Evolutionary conservation across 2,888 invertebrate species (phyloP).

Genomic region (Clanis bilineata): DNA sequence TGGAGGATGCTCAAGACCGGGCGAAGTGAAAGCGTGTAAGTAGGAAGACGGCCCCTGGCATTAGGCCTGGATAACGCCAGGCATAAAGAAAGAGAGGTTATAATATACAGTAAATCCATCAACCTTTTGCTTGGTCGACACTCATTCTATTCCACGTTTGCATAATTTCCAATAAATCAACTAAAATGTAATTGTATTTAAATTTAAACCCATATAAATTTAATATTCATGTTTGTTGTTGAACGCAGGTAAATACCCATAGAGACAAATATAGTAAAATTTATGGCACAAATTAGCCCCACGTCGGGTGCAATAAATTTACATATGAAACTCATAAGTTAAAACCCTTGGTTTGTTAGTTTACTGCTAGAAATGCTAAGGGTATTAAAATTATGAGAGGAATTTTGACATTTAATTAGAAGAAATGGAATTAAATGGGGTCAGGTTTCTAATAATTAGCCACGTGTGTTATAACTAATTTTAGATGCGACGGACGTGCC

Average conservation of each 20-base stretch:
- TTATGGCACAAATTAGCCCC: conserved; percentile 74
- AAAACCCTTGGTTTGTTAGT: conserved; percentile 53
- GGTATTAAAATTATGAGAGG: neutral
- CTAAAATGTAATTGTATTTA: neutral
- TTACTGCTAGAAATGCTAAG: conserved; percentile 40
- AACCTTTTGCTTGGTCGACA: neutral
- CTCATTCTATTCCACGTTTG: neutral
- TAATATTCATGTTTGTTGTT: conserved; percentile 49
- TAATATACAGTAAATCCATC: neutral
- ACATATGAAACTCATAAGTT: conserved; percentile 78
- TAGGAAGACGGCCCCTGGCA: too few species aligned
- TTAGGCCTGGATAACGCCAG: too few species aligned
- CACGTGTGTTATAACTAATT: too few species aligned
- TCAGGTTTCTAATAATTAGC: too few species aligned
- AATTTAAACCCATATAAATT: neutral
- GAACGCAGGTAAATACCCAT: conserved; percentile 55
- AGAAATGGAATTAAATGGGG: too few species aligned
- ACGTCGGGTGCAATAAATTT: conserved; percentile 76
- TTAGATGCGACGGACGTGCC: too few species aligned
- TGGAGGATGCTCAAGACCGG: too few species aligned
- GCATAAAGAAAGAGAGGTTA: too few species aligned
- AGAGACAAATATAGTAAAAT: conserved; percentile 68
- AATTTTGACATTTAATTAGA: too few species aligned
- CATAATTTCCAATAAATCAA: neutral
- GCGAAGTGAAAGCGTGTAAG: too few species aligned